A percentile compares a stretch with the other conserved stretches of the same genome.
phyloP scores from a whole-genome alignment of 2,888 invertebrate genomes.

The Julus scandinavius region DNA sequence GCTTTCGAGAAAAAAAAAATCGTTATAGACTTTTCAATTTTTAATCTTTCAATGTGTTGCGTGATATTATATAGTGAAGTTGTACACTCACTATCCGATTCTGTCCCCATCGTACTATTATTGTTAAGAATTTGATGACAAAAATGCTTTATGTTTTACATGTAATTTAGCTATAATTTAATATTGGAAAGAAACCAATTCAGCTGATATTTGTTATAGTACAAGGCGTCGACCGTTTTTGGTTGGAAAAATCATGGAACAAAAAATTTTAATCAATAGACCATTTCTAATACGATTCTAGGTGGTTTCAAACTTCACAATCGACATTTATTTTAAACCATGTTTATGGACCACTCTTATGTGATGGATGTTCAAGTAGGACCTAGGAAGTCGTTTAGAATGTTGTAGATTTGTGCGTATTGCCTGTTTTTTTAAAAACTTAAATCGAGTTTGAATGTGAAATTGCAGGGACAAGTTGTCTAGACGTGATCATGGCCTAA shows the following conservation, averaged over 20 bases:
- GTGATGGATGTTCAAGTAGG: neutral
- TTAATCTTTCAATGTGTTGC: conserved; percentile 48
- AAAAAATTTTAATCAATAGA: conserved; percentile 9
- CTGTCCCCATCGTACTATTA: conserved; percentile 48
- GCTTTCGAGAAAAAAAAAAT: conserved; percentile 50
- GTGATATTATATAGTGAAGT: conserved; percentile 50
- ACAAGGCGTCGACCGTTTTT: conserved; percentile 37
- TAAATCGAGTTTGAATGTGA: neutral
- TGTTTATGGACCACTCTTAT: neutral
- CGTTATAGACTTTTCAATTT: conserved; percentile 38
- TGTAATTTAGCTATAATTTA: conserved; percentile 49
- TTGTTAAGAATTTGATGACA: conserved; percentile 50
- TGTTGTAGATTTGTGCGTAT: neutral
- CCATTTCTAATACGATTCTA: conserved; percentile 2
- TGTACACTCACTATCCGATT: conserved; percentile 48
- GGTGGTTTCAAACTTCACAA: neutral
- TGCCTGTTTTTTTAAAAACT: neutral
- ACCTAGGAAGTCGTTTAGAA: neutral
- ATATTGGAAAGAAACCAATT: conserved; percentile 46
- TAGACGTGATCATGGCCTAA: neutral
- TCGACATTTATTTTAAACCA: neutral
- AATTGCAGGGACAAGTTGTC: neutral
- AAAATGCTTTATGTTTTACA: conserved; percentile 51
- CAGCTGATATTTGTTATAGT: conserved; percentile 50
- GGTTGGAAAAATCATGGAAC: conserved; percentile 43